Base-by-base conservation (phyloP, 1,140 invertebrate species). In the Gryllus bimaculatus region DNA sequence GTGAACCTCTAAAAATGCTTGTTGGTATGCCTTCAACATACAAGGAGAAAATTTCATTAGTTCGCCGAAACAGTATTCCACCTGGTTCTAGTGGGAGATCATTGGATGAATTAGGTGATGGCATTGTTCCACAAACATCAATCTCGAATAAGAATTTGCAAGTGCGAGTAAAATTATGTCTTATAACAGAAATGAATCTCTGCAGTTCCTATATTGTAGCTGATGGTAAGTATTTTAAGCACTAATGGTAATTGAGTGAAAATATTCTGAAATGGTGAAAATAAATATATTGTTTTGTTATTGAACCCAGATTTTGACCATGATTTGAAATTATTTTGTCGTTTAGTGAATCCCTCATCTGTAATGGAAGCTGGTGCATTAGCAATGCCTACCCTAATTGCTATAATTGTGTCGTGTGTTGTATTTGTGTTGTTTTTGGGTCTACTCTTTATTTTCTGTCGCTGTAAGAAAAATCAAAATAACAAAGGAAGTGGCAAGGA, bases 401-500 rank as follows among this genome's bases (percentile, higher is more conserved):
- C 92, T 3, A 91, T 95, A 82, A 89, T 95, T 78, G 93, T 96
- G 10, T 93, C 93, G 49, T 93, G 92, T 81, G 90, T 94, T 20
- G 92, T 96, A 10, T 92, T 94, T 82, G 86, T 95, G 0, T 86
- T 96, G 0, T 93, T 95, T 83, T 88, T 93, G 54, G 91, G 90
- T 18, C 86, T 97, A 8, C 84, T 95, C 39, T 88, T 95, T 78
- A 89, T 96, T 81, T 96, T 95, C 88, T 96, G 94, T 83, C 93
- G 94, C 78, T 96, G 94, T 85, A 93, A 93, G 82, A 90, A 91
- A 80, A 93, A 92, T 83, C 93, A 94, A 84, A 92, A 91, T 76
- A 94, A 95, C 84, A 94, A 95, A 84, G 90, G 89, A 80, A 91
- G 90, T 82, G 92, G 93, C 81, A 97, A 96, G 86, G 94, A 96